Evolutionary conservation across 2,797 vertebrate genomes (phyloP), one percentile per base, ranked within the genome.

Genomic region (Poliocrania exsul): DNA sequence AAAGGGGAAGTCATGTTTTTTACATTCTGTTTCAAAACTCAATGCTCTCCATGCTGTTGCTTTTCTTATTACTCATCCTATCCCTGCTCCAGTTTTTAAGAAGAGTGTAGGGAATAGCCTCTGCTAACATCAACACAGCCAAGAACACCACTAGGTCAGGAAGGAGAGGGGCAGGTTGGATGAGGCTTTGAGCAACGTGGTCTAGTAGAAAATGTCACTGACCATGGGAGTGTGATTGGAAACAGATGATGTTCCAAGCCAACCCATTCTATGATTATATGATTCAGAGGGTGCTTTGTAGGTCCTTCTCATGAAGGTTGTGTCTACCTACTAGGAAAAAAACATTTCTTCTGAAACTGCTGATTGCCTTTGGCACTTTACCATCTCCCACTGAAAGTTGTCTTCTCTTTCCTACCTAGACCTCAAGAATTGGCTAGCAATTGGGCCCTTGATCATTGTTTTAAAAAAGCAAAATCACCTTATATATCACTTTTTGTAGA

Each of bases 181-280:
- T 78, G 44, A 10, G 33, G 4, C 31, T 66, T 66, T 28, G 58
- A 42, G 17, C 18, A 37, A 24, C 15, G 1, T 5, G 5, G 5
- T 31, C 50, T 14, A 18, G 14, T 46, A 38, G 51, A 51, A 72
- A 18, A 53, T 53, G 25, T 19, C 8, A 2, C 38, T 58, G 29
- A 31, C 21, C 0, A 0, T 31, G 65, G 13, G 10, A 2, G 2
- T 35, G 21, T 71, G 51, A 10, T 20, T 58, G 11, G 33, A 53
- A 71, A 47, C 8, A 65, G 44, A 58, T 40, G 25, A 7, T 20
- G 33, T 72, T 78, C 23, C 31, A 58, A 35, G 14, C 10, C 57
- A 51, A n/a, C 6, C 7, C 46, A 24, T 31, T 58, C 65, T 42
- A 31, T 14, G 15, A 35, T 28, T 60, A 7, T n/a, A 17, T 24